Evolutionary conservation across 2,888 invertebrate species (phyloP), one percentile per base, ranked within the genome.

Genomic region (Cosmia trapezina): DNA sequence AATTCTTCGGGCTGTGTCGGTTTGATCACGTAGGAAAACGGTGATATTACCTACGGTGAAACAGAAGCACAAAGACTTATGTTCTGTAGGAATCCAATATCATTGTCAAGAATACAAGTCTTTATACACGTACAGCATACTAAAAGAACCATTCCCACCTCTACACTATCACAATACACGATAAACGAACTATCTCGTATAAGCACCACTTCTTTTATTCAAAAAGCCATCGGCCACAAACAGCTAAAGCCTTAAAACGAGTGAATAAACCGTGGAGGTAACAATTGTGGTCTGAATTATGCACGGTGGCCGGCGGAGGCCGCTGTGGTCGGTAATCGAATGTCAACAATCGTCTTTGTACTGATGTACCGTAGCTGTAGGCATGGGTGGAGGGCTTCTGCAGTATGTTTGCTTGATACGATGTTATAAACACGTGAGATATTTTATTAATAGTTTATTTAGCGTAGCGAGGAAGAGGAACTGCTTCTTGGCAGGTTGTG

Each of bases 221-320:
- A 81, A 73, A 82, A 79, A 70, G 51, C 70, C 60, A 78, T 70
- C 73, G 59, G n/a, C 43, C 54, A 62, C 70, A 73, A 70, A 73
- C 70, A 70, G 33, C 53, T 68, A 70, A 76, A 49, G 71, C 74
- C 68, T 73, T 81, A 72, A 76, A 83, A 78, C 79, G 69, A 81
- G 73, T 83, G 81, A 86, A 84, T 88, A 86, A 88, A 83, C 84
- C 67, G 85, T 81, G 45, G 66, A 51, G 53, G 71, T 66, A 79
- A 89, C 89, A 85, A 88, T 86, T 86, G 89, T 65, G 62, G 73
- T 56, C 66, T 89, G 78, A 89, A 89, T 89, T 86, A 87, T 83
- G 80, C 87, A 84, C 65, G 41, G 59, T 45, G 84, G 74, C 70
- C 76, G 70, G 81, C 75, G 45, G 41, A 59, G 68, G 84, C 72